Conservation (phyloP, 2,888 invertebrate genomes). For the Scaptomyza tumidula region DNA sequence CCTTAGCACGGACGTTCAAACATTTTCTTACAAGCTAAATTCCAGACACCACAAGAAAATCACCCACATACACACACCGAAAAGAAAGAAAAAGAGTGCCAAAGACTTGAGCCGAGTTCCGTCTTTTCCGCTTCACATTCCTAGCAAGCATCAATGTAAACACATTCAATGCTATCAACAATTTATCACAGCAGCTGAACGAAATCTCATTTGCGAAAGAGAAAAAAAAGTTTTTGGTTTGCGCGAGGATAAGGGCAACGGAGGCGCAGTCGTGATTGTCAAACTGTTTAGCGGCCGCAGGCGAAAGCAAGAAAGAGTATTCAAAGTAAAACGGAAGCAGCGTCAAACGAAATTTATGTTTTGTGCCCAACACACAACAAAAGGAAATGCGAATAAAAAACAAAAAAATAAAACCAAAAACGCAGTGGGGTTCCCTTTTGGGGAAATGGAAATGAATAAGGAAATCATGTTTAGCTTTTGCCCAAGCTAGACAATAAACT, state of each 20-base stretch:
- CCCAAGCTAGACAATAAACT: slow-evolving; percentile 50
- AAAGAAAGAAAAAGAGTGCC: not conserved
- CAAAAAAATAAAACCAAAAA: slow-evolving; percentile 14
- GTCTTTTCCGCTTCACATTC: slow-evolving; percentile 46
- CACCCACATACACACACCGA: slow-evolving; percentile 5
- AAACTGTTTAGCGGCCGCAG: too few relatives aligned
- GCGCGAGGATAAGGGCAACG: not conserved
- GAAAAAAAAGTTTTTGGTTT: slow-evolving; percentile 51
- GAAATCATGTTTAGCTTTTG: slow-evolving; percentile 69
- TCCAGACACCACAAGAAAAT: slow-evolving; percentile 43
- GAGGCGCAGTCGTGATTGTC: not conserved
- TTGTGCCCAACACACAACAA: slow-evolving; percentile 37
- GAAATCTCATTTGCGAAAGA: slow-evolving; percentile 73
- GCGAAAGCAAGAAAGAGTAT: slow-evolving; percentile 10
- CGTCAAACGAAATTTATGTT: slow-evolving; percentile 67
- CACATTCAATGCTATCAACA: slow-evolving; percentile 74
- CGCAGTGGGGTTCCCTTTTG: slow-evolving; percentile 40
- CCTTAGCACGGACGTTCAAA: slow-evolving; percentile 17
- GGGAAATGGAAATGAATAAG: slow-evolving; percentile 69
- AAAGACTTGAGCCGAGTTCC: slow-evolving; percentile 24
- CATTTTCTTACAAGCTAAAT: slow-evolving; percentile 53
- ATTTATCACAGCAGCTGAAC: slow-evolving; percentile 75
- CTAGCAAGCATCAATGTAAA: slow-evolving; percentile 62
- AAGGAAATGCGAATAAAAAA: slow-evolving; percentile 21
- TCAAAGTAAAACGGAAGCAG: slow-evolving; percentile 44